phyloP scores from a whole-genome alignment of 2,113 vertebrate species.

The Apodemus sylvaticus region DNA sequence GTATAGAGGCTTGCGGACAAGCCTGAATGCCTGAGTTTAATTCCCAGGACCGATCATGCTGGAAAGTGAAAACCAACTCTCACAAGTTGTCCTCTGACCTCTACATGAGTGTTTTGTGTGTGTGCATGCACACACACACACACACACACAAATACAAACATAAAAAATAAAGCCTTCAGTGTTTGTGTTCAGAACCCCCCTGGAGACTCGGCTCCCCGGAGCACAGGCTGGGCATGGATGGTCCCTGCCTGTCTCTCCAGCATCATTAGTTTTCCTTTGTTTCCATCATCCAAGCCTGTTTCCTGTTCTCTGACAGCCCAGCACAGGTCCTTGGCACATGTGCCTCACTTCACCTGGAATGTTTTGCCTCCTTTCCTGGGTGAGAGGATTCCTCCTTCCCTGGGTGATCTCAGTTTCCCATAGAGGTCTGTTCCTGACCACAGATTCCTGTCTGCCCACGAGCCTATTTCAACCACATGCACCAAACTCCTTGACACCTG shows the following conservation, averaged over 20 bases:
- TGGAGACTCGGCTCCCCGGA: not conserved
- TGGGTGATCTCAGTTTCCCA: not conserved
- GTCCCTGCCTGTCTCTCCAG: not conserved
- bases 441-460: too few relatives aligned
- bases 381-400: accelerated
- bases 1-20: not conserved
- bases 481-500: accelerated
- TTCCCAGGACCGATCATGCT: not conserved
- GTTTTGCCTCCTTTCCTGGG: too few relatives aligned
- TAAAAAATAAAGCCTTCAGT: not conserved
- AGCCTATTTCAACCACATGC: not conserved
- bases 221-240: accelerated
- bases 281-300: accelerated
- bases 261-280: too few relatives aligned
- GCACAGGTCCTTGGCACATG: not conserved
- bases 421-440: not conserved
- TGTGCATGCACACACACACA: not conserved
- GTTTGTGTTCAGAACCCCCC: not conserved
- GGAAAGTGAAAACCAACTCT: not conserved
- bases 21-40: not conserved
- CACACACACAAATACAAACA: not conserved
- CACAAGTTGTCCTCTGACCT: not conserved
- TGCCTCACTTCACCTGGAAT: not conserved
- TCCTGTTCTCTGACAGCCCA: not conserved
- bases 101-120: not conserved